These are phyloP conservation scores for Ptilorrhoa leucosticta DNA, from an alignment of 2,113 vertebrate genomes.

Conservation along the genomic window DNA sequence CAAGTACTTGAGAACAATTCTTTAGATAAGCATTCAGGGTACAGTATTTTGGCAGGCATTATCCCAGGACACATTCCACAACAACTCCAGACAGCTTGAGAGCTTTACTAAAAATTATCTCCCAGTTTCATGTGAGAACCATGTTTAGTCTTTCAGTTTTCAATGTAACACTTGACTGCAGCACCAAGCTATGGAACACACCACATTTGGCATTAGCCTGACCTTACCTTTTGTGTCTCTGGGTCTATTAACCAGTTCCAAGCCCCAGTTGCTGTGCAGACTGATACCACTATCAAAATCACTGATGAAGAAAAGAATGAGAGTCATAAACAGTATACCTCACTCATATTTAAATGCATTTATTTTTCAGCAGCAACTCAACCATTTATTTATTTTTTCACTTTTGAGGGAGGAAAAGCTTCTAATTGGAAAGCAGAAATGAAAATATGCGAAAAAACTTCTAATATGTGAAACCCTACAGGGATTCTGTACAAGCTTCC, in stretches of 20 bases:
- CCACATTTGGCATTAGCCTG: not conserved
- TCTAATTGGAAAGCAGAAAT: not conserved
- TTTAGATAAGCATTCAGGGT: not conserved
- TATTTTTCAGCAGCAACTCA: not conserved
- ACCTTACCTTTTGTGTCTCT: conserved; percentile 92
- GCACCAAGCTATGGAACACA: not conserved
- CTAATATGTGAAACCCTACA: not conserved
- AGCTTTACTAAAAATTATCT: not conserved
- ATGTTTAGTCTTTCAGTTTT: not conserved
- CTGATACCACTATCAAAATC: conserved; percentile 97
- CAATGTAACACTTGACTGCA: not conserved
- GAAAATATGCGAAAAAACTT: not conserved
- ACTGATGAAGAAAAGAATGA: conserved; percentile 75
- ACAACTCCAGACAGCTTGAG: not conserved
- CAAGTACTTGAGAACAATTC: not conserved
- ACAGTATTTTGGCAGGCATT: not conserved
- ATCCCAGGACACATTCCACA: not conserved
- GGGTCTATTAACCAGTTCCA: conserved; percentile 99
- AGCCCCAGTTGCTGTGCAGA: conserved; percentile 96
- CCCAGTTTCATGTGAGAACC: not conserved
- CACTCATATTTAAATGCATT: not conserved
- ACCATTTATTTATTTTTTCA: not conserved
- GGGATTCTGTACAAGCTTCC: not conserved
- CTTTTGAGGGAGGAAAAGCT: not conserved
- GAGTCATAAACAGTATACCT: conserved; percentile 11